Percentiles rank a stretch among this genome's conserved stretches.
Conservation (phyloP, 2,797 vertebrate genomes). For the Scolopax rusticola region DNA sequence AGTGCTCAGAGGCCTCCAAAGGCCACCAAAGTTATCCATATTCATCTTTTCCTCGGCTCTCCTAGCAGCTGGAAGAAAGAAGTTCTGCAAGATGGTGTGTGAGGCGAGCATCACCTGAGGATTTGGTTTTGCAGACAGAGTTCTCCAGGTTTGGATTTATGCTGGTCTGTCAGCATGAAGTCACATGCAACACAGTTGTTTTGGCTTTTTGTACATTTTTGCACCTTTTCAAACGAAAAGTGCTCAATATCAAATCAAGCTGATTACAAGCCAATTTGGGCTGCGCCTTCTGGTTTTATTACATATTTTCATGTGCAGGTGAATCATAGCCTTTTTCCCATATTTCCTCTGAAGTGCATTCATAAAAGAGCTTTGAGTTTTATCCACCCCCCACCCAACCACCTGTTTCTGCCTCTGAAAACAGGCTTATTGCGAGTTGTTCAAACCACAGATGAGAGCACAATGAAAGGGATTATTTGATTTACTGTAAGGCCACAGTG, state of each 20-base stretch:
- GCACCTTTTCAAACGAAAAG: not conserved
- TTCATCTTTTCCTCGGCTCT: not conserved
- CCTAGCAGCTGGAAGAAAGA: not conserved
- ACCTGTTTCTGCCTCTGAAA: slow-evolving; percentile 56
- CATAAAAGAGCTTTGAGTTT: slow-evolving; percentile 5
- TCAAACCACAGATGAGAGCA: slow-evolving; percentile 66
- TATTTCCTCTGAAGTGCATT: slow-evolving; percentile 8
- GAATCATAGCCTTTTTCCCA: not conserved
- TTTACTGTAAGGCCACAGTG: slow-evolving; percentile 54
- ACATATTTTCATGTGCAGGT: not conserved
- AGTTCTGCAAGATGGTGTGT: not conserved
- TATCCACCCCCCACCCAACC: not conserved
- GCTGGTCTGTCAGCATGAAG: not conserved
- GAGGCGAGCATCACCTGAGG: not conserved
- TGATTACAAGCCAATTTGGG: not conserved
- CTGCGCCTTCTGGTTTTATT: not conserved
- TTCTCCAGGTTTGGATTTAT: not conserved
- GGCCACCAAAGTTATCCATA: not conserved
- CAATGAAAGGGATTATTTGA: slow-evolving; percentile 44
- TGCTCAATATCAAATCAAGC: not conserved
- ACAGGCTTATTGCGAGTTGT: slow-evolving; percentile 51
- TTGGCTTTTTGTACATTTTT: not conserved
- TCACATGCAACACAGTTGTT: fast-evolving
- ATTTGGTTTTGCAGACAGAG: not conserved
- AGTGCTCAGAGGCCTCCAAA: not conserved